Base-by-base conservation (phyloP, 2,113 vertebrate species). In the Copsychus sechellarum region DNA sequence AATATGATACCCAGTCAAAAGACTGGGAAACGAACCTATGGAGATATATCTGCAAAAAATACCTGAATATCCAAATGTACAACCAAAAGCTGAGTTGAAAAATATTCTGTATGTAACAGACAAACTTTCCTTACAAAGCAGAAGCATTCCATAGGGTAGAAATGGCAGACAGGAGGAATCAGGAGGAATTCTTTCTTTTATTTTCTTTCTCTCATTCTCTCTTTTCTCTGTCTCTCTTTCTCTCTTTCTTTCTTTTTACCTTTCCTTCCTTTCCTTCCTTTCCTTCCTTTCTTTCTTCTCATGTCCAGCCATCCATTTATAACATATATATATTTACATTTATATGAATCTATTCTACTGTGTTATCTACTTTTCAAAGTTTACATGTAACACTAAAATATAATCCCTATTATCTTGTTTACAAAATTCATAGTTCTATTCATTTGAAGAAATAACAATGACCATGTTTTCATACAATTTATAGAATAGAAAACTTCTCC, bases 171-270 rank as follows among this genome's bases (percentile, higher is more conserved):
- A 65, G 26, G 13, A 48, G 2, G 16, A 28, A 45, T 18, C 18
- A 43, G 43, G 18, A 43, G 43, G 43, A 43, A 43, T 43, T 10
- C 19, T 10, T 45, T 45, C 43, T 8, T 45, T 45, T 20, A 8
- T 9, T 12, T 47, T n/a, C 9, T 8, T 8, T 29, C n/a, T n/a
- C n/a, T n/a, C n/a, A n/a, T n/a, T n/a, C n/a, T 51, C 9, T 11
- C 1, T 15, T 5, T 28, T 4, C 11, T 4, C n/a, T n/a, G n/a
- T n/a, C n/a, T n/a, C n/a, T n/a, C n/a, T 43, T 24, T 11, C 13
- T 31, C 42, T 42, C 19, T 43, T 8, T 18, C 19, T 43, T 12
- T 38, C 7, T 20, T 22, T 31, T 11, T 6, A n/a, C n/a, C n/a
- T n/a, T n/a, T n/a, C n/a, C n/a, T n/a, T n/a, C n/a, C n/a, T n/a